Conservation (phyloP, 2,113 vertebrate genomes). For the Hemiscyllium ocellatum region DNA sequence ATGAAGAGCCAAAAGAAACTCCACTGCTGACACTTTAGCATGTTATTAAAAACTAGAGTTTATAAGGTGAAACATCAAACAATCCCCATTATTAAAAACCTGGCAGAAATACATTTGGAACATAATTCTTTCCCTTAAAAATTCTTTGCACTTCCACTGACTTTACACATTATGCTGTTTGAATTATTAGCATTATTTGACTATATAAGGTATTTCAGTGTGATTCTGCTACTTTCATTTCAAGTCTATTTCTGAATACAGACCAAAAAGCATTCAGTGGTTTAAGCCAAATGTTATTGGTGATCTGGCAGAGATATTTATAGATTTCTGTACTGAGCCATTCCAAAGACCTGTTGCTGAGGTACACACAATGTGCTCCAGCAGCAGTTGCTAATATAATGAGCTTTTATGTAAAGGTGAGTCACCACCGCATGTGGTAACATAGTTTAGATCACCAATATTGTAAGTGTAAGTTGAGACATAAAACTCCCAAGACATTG, state of each 20-base stretch:
- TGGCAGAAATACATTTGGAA: not conserved
- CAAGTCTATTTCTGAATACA: not conserved
- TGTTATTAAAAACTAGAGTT: not conserved
- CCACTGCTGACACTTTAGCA: not conserved
- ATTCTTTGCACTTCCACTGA: not conserved
- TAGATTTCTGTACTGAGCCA: not conserved
- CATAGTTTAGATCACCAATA: not conserved
- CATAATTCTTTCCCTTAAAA: conserved; percentile 19
- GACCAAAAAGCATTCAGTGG: not conserved
- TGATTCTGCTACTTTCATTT: not conserved
- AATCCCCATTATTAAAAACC: not conserved
- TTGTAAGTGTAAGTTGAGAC: conserved; percentile 5
- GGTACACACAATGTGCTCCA: not conserved
- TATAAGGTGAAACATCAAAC: not conserved
- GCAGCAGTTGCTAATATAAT: conserved; percentile 15
- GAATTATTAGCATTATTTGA: conserved; percentile 34
- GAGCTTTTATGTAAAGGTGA: conserved; percentile 9
- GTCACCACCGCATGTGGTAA: conserved; percentile 10
- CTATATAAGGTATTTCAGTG: conserved; percentile 21
- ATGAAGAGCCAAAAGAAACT: not conserved
- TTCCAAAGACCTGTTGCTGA: not conserved
- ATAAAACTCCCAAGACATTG: not conserved
- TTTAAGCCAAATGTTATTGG: not conserved
- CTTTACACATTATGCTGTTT: not conserved
- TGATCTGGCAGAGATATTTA: conserved; percentile 18